Evolutionary conservation across 37 sponge, comb jelly and placozoan species (phyloP).

Genomic region (Mnemiopsis leidyi): DNA sequence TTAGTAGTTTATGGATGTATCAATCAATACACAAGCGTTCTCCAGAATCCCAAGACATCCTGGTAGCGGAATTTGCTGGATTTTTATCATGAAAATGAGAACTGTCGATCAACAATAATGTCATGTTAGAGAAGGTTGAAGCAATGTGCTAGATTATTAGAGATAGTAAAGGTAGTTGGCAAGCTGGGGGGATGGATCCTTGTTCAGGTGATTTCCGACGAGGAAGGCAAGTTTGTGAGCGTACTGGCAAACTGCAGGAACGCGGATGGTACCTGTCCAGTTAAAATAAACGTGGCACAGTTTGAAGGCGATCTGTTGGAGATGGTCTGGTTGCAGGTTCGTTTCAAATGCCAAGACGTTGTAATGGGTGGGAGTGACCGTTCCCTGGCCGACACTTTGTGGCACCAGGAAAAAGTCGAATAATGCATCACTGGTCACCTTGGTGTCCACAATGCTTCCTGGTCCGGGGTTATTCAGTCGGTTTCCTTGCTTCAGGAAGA

Average conservation of each 20-base stretch:
- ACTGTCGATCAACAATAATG: too few species aligned
- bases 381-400: constrained; percentile 89
- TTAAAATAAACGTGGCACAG: constrained; percentile 93
- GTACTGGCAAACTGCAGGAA: constrained; percentile 97
- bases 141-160: too few species aligned
- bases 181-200: constrained; percentile 77
- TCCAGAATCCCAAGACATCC: too few species aligned
- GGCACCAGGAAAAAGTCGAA: constrained; percentile 93
- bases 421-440: not conserved
- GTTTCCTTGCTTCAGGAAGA: constrained; percentile 40
- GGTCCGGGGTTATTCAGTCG: constrained; percentile 68
- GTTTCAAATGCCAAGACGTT: constrained; percentile 79
- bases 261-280: constrained; percentile 98
- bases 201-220: constrained; percentile 85
- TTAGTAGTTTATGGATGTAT: too few species aligned
- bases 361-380: constrained; percentile 93
- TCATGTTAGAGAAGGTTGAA: too few species aligned
- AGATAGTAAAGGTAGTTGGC: constrained; percentile 89
- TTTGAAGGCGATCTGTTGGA: constrained; percentile 88
- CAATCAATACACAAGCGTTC: too few species aligned
- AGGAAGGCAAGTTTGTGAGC: constrained; percentile 95
- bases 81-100: too few species aligned
- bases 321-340: constrained; percentile 86
- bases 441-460: constrained; percentile 82
- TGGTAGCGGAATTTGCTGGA: too few species aligned